A percentile compares a stretch with the other conserved stretches of the same genome.
phyloP scores from a whole-genome alignment of 2,113 vertebrate genomes.

The Pholis gunnellus region DNA sequence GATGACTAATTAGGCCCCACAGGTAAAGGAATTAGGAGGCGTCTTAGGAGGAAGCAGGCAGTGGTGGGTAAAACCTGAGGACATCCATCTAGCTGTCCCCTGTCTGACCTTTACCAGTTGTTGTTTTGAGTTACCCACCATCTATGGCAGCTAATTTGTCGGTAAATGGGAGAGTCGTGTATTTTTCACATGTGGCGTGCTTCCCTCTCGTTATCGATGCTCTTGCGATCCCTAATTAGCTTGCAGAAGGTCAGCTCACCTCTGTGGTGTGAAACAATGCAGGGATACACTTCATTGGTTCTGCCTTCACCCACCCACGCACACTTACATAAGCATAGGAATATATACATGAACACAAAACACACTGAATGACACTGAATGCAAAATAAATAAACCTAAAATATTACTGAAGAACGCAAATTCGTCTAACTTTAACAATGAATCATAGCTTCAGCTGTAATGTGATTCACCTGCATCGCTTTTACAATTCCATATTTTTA shows the following conservation, averaged over 20 bases:
- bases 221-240: slow-evolving; percentile 72
- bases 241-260: slow-evolving; percentile 61
- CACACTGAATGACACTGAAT: not conserved
- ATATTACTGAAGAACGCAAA: not conserved
- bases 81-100: slow-evolving; percentile 39
- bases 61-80: slow-evolving; percentile 36
- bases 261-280: slow-evolving; percentile 64
- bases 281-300: slow-evolving; percentile 55
- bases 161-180: slow-evolving; percentile 40
- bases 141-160: slow-evolving; percentile 50
- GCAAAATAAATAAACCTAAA: not conserved
- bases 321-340: slow-evolving; percentile 19
- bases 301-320: slow-evolving; percentile 14
- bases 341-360: slow-evolving; percentile 4
- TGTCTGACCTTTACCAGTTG: slow-evolving; percentile 54
- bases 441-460: not conserved
- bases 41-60: slow-evolving; percentile 26
- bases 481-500: not conserved
- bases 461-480: not conserved
- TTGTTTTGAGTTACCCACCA: slow-evolving; percentile 38
- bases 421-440: not conserved
- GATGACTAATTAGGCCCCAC: slow-evolving; percentile 74
- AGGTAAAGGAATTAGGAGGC: slow-evolving; percentile 53
- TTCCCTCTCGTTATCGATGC: slow-evolving; percentile 60
- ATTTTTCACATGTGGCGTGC: slow-evolving; percentile 42